phyloP scores from a whole-genome alignment of 2,888 invertebrate genomes.

The Cryptophagus acutangulus region DNA sequence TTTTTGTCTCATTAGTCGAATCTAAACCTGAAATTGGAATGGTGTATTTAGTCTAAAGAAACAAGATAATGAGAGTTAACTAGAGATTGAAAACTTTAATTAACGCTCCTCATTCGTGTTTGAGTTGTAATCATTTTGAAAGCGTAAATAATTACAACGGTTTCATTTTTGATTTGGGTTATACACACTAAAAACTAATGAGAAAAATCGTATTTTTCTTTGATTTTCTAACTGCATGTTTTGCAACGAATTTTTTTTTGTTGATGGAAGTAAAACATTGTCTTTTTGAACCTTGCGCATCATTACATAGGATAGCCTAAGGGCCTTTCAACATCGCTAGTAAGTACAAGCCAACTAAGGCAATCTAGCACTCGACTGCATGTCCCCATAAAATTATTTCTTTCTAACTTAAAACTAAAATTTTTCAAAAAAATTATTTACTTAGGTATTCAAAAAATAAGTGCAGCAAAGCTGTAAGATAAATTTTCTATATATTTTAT shows the following conservation, averaged over 20 bases:
- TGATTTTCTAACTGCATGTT: conserved; percentile 31
- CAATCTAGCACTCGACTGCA: conserved; percentile 41
- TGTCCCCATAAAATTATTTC: too few relatives aligned
- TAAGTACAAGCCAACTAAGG: conserved; percentile 43
- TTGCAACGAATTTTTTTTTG: conserved; percentile 34
- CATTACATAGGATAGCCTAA: conserved; percentile 69
- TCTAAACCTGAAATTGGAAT: conserved; percentile 1
- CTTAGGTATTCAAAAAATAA: too few relatives aligned
- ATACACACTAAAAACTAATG: neutral
- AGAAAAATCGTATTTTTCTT: conserved; percentile 9
- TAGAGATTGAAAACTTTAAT: too few relatives aligned
- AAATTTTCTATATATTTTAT: too few relatives aligned
- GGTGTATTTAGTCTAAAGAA: neutral
- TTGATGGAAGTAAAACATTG: conserved; percentile 58
- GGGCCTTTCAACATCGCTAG: conserved; percentile 41
- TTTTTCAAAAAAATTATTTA: too few relatives aligned
- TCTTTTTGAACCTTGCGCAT: conserved; percentile 71
- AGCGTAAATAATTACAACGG: too few relatives aligned
- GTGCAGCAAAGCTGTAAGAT: too few relatives aligned
- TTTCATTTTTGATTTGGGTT: conserved; percentile 2
- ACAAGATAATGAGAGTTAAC: neutral
- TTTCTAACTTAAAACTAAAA: too few relatives aligned
- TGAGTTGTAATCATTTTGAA: too few relatives aligned
- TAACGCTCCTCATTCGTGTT: too few relatives aligned
- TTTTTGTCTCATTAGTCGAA: neutral